Evolutionary conservation across 2,888 invertebrate genomes (phyloP).

Genomic region (Oxytorus armatus): DNA sequence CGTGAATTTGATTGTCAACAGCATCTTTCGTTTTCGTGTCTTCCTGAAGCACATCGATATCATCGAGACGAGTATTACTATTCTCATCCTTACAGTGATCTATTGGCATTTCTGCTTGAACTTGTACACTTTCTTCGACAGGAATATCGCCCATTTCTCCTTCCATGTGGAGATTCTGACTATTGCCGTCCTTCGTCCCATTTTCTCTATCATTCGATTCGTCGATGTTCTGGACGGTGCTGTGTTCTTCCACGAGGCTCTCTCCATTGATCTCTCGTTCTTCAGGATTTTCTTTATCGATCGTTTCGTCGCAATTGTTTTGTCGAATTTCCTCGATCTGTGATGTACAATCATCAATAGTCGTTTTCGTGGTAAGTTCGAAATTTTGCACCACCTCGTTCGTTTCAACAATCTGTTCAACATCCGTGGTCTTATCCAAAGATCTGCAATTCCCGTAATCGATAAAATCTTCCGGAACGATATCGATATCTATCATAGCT

Average conservation of each 20-base stretch:
- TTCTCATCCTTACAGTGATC: not conserved
- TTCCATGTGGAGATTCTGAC: not conserved
- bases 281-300: not conserved
- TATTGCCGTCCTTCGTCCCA: not conserved
- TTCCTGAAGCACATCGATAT: not conserved
- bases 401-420: conserved; percentile 1
- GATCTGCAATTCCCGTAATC: too few relatives aligned
- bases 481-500: conserved; percentile 58
- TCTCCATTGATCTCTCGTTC: not conserved
- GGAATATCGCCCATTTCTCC: not conserved
- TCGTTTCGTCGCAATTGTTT: conserved; percentile 7
- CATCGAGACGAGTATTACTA: not conserved
- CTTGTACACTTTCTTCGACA: not conserved
- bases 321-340: not conserved
- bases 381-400: not conserved
- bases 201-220: not conserved
- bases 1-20: not conserved
- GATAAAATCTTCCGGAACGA: conserved; percentile 23
- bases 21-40: not conserved
- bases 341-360: not conserved
- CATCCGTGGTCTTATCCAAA: not conserved
- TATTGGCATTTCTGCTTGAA: not conserved
- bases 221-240: not conserved
- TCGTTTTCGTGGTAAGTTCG: not conserved
- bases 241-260: not conserved